A percentile compares a stretch with the other conserved stretches of the same genome.
These are phyloP conservation scores for Trichopoda pennipes DNA, from an alignment of 2,888 invertebrate genomes.

Conservation along the genomic window DNA sequence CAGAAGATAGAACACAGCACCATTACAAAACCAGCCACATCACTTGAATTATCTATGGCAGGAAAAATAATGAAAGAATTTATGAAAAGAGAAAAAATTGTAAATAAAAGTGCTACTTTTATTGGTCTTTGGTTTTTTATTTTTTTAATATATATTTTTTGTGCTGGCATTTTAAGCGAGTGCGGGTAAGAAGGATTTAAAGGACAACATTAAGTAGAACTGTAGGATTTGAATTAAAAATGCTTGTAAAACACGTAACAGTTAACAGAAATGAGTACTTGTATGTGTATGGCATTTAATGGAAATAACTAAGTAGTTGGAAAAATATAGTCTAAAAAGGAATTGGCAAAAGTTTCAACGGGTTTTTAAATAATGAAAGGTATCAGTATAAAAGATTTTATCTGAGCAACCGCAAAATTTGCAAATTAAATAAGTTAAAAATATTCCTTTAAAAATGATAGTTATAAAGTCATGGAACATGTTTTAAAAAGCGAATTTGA, in stretches of 20 bases:
- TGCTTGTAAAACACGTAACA: constrained; percentile 51
- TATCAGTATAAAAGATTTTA: neutral
- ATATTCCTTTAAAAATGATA: no score
- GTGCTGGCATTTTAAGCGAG: neutral
- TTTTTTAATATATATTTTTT: neutral
- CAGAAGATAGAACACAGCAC: neutral
- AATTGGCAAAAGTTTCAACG: neutral
- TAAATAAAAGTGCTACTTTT: constrained; percentile 33
- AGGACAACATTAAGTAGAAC: constrained; percentile 42
- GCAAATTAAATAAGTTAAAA: no score
- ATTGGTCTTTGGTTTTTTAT: constrained; percentile 43
- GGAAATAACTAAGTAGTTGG: constrained; percentile 9
- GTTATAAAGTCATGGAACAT: no score
- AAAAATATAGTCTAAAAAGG: neutral
- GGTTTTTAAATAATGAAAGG: neutral
- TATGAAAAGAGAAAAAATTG: neutral
- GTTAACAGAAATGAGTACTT: constrained; percentile 43
- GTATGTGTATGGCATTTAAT: constrained; percentile 32
- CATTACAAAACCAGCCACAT: neutral
- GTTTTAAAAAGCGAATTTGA: no score
- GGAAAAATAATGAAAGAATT: constrained; percentile 1
- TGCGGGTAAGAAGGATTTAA: constrained; percentile 39
- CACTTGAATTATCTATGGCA: constrained; percentile 5
- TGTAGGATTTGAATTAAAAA: constrained; percentile 40
- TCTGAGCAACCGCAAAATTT: neutral